phyloP scores from a whole-genome alignment of 1,140 invertebrate species.

The Calliphora vicina region DNA sequence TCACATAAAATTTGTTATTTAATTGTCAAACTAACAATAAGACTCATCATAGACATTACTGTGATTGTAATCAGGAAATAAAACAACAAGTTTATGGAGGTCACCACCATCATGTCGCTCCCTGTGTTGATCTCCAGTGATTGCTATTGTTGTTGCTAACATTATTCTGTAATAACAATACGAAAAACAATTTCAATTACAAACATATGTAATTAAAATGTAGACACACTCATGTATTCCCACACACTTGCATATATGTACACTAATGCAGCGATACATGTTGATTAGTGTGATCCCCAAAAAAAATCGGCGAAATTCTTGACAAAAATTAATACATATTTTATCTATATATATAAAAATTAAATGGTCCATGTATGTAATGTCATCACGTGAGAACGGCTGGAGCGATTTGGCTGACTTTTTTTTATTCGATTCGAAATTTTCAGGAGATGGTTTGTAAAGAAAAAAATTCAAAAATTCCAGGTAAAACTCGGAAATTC shows the following conservation, averaged over 20 bases:
- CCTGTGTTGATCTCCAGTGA: neutral
- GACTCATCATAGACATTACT: neutral
- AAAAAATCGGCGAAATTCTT: too few species aligned
- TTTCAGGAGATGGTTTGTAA: too few species aligned
- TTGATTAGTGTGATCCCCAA: neutral
- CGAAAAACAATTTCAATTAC: conserved; percentile 1
- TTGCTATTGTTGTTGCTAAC: neutral
- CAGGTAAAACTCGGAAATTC: too few species aligned
- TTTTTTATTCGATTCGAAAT: too few species aligned
- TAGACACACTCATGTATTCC: neutral
- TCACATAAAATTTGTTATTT: neutral
- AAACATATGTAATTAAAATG: neutral
- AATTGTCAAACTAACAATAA: neutral
- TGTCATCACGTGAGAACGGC: too few species aligned
- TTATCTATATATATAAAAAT: too few species aligned
- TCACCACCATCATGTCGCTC: neutral
- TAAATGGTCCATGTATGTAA: too few species aligned
- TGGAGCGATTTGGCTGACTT: too few species aligned
- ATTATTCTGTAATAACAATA: neutral
- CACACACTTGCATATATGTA: neutral
- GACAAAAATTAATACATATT: too few species aligned
- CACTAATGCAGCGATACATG: neutral
- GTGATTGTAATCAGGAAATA: neutral
- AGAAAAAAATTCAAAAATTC: too few species aligned
- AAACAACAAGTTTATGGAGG: neutral